Conservation (phyloP, 2,888 invertebrate species). For the Limnephilus rhombicus region DNA sequence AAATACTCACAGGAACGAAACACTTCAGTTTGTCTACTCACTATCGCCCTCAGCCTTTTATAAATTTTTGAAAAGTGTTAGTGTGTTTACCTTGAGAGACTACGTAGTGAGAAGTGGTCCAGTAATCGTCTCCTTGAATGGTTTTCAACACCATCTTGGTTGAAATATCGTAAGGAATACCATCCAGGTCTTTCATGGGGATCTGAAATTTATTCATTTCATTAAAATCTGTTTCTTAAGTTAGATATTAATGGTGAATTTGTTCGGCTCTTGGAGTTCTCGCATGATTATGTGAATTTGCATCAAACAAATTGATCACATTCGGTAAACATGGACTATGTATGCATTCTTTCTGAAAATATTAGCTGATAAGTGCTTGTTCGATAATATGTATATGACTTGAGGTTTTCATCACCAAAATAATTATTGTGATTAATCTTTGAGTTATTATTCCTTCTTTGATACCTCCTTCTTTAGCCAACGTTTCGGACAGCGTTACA, state of each 20-base stretch:
- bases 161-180: slow-evolving; percentile 59
- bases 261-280: not conserved
- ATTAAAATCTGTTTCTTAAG: not conserved
- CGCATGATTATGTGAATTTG: not conserved
- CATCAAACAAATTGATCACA: not conserved
- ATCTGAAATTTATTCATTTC: slow-evolving; percentile 48
- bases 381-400: too few species aligned
- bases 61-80: not conserved
- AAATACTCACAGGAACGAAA: too few species aligned
- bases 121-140: slow-evolving; percentile 69
- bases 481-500: too few species aligned
- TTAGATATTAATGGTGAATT: not conserved
- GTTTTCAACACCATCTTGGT: slow-evolving; percentile 62
- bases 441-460: too few species aligned
- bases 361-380: too few species aligned
- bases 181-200: slow-evolving; percentile 58
- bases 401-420: too few species aligned
- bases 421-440: too few species aligned
- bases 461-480: too few species aligned
- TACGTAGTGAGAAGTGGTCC: slow-evolving; percentile 73
- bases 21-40: too few species aligned
- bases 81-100: slow-evolving; percentile 76
- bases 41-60: too few species aligned
- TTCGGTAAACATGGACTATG: not conserved
- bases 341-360: too few species aligned